Evolutionary conservation across 2,113 vertebrate species (phyloP).

Genomic region (Dromaius novaehollandiae): DNA sequence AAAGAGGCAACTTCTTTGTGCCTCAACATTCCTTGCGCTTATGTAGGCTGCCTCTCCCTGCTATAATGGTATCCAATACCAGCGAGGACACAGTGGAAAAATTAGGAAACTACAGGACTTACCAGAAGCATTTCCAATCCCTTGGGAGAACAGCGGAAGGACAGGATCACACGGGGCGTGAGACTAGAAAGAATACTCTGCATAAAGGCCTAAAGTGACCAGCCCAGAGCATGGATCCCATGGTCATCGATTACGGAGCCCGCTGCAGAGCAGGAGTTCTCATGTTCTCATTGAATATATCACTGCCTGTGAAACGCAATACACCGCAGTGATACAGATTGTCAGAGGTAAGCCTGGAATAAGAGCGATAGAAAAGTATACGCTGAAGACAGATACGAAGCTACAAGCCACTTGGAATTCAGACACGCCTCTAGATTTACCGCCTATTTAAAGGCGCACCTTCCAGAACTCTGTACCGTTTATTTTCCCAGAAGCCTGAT

Average conservation of each 20-base stretch:
- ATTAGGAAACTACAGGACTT: background rate
- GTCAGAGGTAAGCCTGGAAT: constrained; percentile 86
- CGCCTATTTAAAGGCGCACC: background rate
- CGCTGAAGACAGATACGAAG: background rate
- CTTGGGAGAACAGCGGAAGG: background rate
- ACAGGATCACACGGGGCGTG: background rate
- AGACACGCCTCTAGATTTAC: background rate
- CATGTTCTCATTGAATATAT: constrained; percentile 93
- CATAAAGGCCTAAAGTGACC: constrained; percentile 71
- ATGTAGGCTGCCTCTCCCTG: background rate
- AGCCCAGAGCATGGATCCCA: constrained; percentile 88
- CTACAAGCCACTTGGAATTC: background rate
- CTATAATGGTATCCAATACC: background rate
- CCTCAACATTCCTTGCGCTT: background rate
- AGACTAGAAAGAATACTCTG: background rate
- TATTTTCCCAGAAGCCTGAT: background rate
- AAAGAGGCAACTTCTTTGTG: background rate
- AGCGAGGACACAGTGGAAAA: background rate
- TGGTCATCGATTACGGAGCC: constrained; percentile 95
- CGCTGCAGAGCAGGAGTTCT: constrained; percentile 87
- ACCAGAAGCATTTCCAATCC: background rate
- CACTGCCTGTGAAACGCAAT: constrained; percentile 91
- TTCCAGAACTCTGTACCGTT: background rate
- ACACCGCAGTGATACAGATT: constrained; percentile 95
- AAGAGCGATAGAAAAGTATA: background rate